A percentile compares a stretch with the other conserved stretches of the same genome.
Evolutionary conservation across 2,888 invertebrate species (phyloP).

Genomic region (Pristionchus fissidentatus): DNA sequence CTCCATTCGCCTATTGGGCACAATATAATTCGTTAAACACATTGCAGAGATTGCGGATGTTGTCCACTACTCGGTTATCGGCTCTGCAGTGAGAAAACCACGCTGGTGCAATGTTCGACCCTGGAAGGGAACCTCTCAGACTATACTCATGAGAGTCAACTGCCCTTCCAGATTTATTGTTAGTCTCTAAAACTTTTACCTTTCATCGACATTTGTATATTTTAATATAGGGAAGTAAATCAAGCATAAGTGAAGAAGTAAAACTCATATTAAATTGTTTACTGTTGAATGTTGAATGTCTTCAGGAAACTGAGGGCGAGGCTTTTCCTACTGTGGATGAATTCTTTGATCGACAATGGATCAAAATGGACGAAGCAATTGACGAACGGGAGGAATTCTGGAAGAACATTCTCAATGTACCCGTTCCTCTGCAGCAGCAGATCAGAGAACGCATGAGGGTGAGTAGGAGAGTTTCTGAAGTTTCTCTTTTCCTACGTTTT

Average conservation of each 20-base stretch:
- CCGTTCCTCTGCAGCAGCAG: slow-evolving; percentile 59
- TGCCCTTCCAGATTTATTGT: slow-evolving; percentile 64
- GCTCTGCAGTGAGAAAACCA: slow-evolving; percentile 54
- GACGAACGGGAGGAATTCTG: slow-evolving; percentile 63
- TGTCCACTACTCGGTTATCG: slow-evolving; percentile 58
- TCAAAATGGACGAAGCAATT: slow-evolving; percentile 52
- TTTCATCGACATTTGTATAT: background rate
- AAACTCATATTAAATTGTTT: no score
- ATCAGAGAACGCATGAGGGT: slow-evolving; percentile 56
- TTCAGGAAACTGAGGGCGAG: slow-evolving; percentile 59
- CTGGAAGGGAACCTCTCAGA: slow-evolving; percentile 57
- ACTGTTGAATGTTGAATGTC: background rate
- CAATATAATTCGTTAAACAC: background rate
- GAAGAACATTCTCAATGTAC: slow-evolving; percentile 60
- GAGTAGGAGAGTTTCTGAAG: background rate
- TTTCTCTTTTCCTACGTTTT: no score
- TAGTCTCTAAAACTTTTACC: slow-evolving; percentile 38
- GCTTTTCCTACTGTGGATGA: slow-evolving; percentile 57
- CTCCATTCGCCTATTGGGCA: no score
- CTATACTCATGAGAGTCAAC: slow-evolving; percentile 65
- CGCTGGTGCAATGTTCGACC: slow-evolving; percentile 56
- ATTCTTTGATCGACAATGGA: slow-evolving; percentile 64
- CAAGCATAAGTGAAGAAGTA: no score
- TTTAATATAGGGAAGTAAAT: no score
- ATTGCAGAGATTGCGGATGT: slow-evolving; percentile 56